Evolutionary conservation across 1,140 invertebrate species (phyloP).

Genomic region (Pararge aegeria): DNA sequence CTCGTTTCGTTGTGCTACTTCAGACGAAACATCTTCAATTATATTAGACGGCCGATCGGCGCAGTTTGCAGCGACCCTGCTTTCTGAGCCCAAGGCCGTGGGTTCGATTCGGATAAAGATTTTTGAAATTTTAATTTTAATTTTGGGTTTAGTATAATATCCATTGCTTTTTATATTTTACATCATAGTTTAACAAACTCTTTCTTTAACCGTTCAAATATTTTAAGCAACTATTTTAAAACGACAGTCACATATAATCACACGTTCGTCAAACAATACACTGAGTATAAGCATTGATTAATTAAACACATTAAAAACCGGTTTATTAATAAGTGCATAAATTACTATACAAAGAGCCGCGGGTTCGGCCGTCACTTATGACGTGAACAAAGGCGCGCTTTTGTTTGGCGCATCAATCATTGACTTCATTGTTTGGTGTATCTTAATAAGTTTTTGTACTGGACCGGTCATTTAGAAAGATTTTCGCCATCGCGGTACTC

Average conservation of each 20-base stretch:
- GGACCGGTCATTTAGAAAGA: conserved; percentile 74
- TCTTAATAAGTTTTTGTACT: conserved; percentile 75
- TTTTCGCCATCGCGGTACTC: conserved; percentile 41
- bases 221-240: too few relatives aligned
- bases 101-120: too few relatives aligned
- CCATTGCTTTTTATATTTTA: too few relatives aligned
- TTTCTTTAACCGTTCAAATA: too few relatives aligned
- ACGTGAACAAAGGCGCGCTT: conserved; percentile 55
- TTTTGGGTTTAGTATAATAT: too few relatives aligned
- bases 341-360: conserved; percentile 45
- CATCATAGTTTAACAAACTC: too few relatives aligned
- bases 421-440: conserved; percentile 62
- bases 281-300: conserved; percentile 56
- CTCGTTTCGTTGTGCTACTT: too few relatives aligned
- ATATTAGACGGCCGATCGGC: too few relatives aligned
- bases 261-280: conserved; percentile 5
- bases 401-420: conserved; percentile 74
- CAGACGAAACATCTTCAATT: too few relatives aligned
- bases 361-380: conserved; percentile 43
- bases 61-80: too few relatives aligned
- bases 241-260: neutral
- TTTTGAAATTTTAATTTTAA: too few relatives aligned
- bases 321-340: conserved; percentile 70
- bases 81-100: too few relatives aligned
- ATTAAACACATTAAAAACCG: conserved; percentile 62